Evolutionary conservation across 2,113 vertebrate species (phyloP).

Genomic region (Gracilinanus agilis): DNA sequence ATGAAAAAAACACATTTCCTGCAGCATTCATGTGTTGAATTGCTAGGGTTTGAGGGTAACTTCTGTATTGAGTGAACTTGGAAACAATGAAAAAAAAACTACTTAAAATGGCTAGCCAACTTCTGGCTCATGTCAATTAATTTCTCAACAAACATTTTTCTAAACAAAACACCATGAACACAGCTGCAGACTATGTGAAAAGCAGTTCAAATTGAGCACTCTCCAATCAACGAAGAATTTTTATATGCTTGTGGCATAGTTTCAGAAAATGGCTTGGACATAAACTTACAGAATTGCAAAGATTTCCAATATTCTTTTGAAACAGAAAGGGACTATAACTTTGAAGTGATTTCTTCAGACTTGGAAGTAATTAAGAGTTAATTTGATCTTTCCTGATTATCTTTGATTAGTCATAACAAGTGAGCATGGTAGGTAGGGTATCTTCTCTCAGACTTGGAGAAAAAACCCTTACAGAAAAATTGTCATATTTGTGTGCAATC

Average conservation of each 20-base stretch:
- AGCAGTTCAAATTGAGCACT: slow-evolving; percentile 39
- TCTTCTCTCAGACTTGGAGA: background rate
- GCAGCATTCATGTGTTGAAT: slow-evolving; percentile 54
- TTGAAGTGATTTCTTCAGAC: slow-evolving; percentile 36
- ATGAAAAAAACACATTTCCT: slow-evolving; percentile 48
- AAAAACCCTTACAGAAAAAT: slow-evolving; percentile 20
- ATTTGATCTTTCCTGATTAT: background rate
- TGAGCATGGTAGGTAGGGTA: background rate
- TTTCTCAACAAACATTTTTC: slow-evolving; percentile 53
- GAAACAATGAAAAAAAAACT: slow-evolving; percentile 51
- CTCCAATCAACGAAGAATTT: slow-evolving; percentile 59
- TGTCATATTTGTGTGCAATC: slow-evolving; percentile 51
- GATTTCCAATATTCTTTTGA: slow-evolving; percentile 50
- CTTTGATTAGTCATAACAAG: background rate
- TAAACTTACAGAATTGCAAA: slow-evolving; percentile 55
- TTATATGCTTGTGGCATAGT: slow-evolving; percentile 46
- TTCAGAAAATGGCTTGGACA: slow-evolving; percentile 43
- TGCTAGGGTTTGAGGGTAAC: slow-evolving; percentile 45
- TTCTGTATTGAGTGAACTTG: slow-evolving; percentile 59
- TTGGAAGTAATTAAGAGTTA: slow-evolving; percentile 36
- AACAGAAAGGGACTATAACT: slow-evolving; percentile 52
- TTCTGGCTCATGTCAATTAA: slow-evolving; percentile 64
- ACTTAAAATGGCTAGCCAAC: slow-evolving; percentile 49
- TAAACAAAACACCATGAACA: slow-evolving; percentile 57
- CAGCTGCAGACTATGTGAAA: slow-evolving; percentile 62